These are phyloP conservation scores for Etia nguti DNA, from an alignment of 2,113 vertebrate genomes.

Conservation along the genomic window DNA sequence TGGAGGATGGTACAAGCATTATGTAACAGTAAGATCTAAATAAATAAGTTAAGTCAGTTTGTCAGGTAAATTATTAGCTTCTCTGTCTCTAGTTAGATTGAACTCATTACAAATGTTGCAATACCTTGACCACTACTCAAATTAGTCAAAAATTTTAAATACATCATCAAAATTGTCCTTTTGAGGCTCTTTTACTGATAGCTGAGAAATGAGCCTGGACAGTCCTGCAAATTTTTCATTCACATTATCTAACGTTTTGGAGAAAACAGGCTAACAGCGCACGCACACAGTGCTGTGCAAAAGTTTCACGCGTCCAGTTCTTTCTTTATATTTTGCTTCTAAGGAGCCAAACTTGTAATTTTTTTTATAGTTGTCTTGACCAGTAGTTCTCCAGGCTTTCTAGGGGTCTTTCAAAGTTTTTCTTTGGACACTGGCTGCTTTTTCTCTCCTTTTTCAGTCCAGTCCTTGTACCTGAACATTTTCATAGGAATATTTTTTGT, in stretches of 20 bases:
- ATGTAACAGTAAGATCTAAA: constrained; percentile 38
- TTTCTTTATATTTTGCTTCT: background rate
- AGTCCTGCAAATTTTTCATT: background rate
- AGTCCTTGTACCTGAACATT: too few species aligned
- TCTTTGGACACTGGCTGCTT: too few species aligned
- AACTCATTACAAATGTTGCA: background rate
- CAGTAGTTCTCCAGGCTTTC: background rate
- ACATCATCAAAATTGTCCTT: background rate
- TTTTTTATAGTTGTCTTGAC: background rate
- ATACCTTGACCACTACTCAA: background rate
- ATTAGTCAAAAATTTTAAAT: background rate
- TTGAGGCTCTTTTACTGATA: background rate
- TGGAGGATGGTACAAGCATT: constrained; percentile 11
- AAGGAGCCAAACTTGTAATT: background rate
- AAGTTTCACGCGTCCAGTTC: background rate
- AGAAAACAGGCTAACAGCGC: background rate
- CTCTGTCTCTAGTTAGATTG: background rate
- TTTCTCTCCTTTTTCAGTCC: too few species aligned
- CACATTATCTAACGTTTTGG: background rate
- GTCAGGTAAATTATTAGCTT: background rate
- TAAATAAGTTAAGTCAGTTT: background rate
- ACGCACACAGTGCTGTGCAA: background rate
- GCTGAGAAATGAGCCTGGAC: background rate
- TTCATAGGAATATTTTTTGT: too few species aligned
- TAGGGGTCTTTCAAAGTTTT: too few species aligned